Percentiles rank a stretch among this genome's conserved stretches.
These are phyloP conservation scores for Chlamydotis undulata DNA, from an alignment of 2,113 vertebrate genomes.

Conservation along the genomic window DNA sequence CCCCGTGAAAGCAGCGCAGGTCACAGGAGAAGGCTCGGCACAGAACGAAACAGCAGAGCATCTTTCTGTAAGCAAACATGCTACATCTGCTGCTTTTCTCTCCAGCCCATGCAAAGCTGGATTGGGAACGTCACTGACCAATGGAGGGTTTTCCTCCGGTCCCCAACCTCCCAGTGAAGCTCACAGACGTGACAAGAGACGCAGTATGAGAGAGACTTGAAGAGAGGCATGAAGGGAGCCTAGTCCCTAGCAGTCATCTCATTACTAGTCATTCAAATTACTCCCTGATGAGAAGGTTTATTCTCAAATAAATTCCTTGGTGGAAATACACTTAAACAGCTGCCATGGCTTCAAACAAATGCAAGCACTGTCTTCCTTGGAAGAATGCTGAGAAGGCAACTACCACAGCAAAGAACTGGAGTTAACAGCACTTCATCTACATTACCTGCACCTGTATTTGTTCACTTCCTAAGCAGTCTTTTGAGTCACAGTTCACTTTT, in stretches of 20 bases:
- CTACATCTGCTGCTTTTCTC: background rate
- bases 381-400: background rate
- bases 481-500: background rate
- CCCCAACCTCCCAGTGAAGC: accelerated
- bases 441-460: background rate
- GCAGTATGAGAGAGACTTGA: too few relatives aligned
- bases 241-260: background rate
- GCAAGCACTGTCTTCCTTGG: background rate
- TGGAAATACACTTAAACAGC: background rate
- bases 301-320: background rate
- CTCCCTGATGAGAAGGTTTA: background rate
- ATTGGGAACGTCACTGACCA: background rate
- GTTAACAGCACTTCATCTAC: background rate
- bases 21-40: background rate
- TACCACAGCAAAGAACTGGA: background rate
- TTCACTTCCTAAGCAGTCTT: background rate
- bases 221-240: background rate
- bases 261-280: background rate
- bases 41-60: accelerated
- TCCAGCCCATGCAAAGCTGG: too few relatives aligned
- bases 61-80: accelerated
- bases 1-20: background rate
- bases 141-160: accelerated
- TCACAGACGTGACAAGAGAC: background rate
- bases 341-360: background rate